Evolutionary conservation across 2,797 vertebrate genomes (phyloP).

Genomic region (Helostoma temminkii): DNA sequence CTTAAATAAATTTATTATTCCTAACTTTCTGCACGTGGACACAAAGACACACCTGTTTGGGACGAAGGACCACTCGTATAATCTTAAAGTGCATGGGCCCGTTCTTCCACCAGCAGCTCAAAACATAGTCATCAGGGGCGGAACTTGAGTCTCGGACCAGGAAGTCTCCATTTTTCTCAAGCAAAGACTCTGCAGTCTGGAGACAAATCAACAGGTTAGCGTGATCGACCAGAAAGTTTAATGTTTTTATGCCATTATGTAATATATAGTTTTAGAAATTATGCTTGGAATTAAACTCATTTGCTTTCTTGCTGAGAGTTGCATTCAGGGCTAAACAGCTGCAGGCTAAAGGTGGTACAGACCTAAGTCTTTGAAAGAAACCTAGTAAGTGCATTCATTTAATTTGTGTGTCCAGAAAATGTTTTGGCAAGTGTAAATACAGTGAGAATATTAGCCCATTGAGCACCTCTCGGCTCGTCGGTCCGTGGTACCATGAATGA

Average conservation of each 20-base stretch:
- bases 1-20: neutral
- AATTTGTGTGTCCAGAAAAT: neutral
- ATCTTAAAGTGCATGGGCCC: conserved; percentile 90
- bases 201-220: conserved; percentile 29
- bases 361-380: too few species aligned
- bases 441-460: neutral
- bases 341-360: too few species aligned
- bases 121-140: conserved; percentile 83
- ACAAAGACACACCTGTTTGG: conserved; percentile 79
- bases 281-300: too few species aligned
- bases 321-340: too few species aligned
- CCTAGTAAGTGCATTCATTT: too few species aligned
- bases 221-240: too few species aligned
- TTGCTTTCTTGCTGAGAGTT: too few species aligned
- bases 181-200: conserved; percentile 86
- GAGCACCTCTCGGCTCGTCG: conserved; percentile 85
- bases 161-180: conserved; percentile 89
- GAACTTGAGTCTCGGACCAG: conserved; percentile 87
- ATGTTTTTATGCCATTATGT: too few species aligned
- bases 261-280: too few species aligned
- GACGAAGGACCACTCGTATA: conserved; percentile 88
- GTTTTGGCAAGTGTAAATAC: neutral
- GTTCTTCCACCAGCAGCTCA: conserved; percentile 87
- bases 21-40: neutral
- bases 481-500: conserved; percentile 91